phyloP scores from a whole-genome alignment of 64 coral and sea anemone genomes.

The Actinia tenebrosa region DNA sequence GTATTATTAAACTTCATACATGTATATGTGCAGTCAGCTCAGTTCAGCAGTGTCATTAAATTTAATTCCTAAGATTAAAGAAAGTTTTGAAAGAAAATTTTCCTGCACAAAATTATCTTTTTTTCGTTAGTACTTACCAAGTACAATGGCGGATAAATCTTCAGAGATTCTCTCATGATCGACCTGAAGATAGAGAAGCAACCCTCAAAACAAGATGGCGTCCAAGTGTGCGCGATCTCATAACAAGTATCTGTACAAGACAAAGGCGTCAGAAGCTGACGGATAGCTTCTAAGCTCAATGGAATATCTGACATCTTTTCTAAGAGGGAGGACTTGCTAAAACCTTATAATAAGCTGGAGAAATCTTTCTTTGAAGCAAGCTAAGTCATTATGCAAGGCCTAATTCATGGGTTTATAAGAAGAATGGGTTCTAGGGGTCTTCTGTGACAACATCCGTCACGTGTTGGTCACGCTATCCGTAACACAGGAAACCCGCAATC shows the following conservation, averaged over 20 bases:
- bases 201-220: conserved; percentile 32
- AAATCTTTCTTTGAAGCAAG: neutral
- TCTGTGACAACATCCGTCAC: neutral
- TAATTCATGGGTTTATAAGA: neutral
- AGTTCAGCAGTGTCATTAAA: neutral
- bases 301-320: conserved; percentile 9
- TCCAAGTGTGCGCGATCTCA: conserved; percentile 45
- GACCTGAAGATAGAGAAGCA: conserved; percentile 17
- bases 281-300: neutral
- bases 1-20: no score
- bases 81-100: neutral
- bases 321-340: neutral
- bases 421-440: neutral
- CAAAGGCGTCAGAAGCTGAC: neutral
- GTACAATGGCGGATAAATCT: conserved; percentile 48
- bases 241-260: conserved; percentile 32
- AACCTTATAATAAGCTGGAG: neutral
- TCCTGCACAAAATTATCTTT: no score
- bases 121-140: conserved; percentile 19
- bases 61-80: neutral
- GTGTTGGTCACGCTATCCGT: neutral
- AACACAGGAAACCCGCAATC: neutral
- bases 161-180: conserved; percentile 31
- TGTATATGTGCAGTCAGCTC: no score
- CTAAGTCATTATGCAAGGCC: neutral